A percentile compares a stretch with the other conserved stretches of the same genome.
Conservation (phyloP, 2,888 invertebrate genomes). For the Drosophila kambysellisi region DNA sequence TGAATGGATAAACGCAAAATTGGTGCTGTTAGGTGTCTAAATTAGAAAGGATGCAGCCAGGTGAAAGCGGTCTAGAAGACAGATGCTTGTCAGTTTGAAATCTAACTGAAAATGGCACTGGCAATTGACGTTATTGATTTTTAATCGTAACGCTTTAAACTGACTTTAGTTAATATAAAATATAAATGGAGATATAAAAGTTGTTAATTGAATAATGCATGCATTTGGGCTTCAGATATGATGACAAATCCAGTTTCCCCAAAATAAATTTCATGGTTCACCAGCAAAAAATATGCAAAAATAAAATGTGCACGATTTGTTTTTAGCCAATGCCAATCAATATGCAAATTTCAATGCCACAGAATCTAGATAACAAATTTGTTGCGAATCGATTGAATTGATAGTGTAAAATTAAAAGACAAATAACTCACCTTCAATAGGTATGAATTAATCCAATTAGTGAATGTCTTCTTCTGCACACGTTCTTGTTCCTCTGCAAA, state of each 20-base stretch:
- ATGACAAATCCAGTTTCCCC: background rate
- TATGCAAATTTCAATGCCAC: conserved; percentile 73
- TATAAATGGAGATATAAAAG: background rate
- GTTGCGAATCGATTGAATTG: conserved; percentile 57
- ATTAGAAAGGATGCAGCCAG: conserved; percentile 70
- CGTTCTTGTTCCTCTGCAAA: conserved; percentile 99
- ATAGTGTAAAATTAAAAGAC: conserved; percentile 39
- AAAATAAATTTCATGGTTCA: conserved; percentile 13
- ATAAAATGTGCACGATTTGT: conserved; percentile 46
- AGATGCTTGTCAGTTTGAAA: conserved; percentile 23
- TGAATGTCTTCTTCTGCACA: conserved; percentile 99
- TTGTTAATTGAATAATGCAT: conserved; percentile 18
- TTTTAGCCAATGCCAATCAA: conserved; percentile 55
- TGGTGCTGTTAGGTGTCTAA: conserved; percentile 58
- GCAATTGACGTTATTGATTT: conserved; percentile 7
- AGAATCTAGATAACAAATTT: conserved; percentile 49
- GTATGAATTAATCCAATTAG: conserved; percentile 99
- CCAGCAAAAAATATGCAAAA: background rate
- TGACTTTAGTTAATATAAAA: background rate
- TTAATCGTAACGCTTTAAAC: background rate
- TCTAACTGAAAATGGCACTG: conserved; percentile 13
- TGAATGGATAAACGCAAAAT: conserved; percentile 59
- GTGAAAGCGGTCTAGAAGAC: conserved; percentile 57
- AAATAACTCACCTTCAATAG: conserved; percentile 92
- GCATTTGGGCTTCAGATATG: background rate